Percentiles rank a stretch among this genome's conserved stretches.
Conservation (phyloP, 2,888 invertebrate genomes). For the Phalera bucephala region DNA sequence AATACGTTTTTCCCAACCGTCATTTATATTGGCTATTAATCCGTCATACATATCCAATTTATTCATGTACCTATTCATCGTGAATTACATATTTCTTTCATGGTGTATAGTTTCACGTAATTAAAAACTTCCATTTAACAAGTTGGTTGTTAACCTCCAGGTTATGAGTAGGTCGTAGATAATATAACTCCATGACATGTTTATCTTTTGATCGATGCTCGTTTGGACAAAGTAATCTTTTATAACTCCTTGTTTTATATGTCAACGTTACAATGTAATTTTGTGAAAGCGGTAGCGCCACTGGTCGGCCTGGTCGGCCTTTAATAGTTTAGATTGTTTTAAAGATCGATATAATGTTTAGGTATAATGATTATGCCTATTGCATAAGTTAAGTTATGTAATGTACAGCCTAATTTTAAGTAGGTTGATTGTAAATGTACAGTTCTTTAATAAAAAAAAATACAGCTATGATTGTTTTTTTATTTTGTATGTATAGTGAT, state of each 20-base stretch:
- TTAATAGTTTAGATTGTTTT: slow-evolving; percentile 21
- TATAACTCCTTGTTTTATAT: not conserved
- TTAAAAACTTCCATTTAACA: not conserved
- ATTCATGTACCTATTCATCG: not conserved
- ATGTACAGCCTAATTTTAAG: slow-evolving; percentile 20
- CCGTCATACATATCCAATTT: not conserved
- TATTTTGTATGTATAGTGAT: not conserved
- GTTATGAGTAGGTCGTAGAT: not conserved
- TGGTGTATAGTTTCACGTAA: not conserved
- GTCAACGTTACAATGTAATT: not conserved
- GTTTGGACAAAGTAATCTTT: not conserved
- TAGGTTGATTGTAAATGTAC: slow-evolving; percentile 31
- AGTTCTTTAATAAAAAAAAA: slow-evolving; percentile 31
- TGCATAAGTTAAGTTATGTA: slow-evolving; percentile 22
- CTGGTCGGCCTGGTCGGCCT: slow-evolving; percentile 5
- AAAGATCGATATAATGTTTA: slow-evolving; percentile 21
- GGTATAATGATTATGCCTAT: slow-evolving; percentile 25
- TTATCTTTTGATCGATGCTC: not conserved
- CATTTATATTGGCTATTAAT: not conserved
- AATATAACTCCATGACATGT: not conserved
- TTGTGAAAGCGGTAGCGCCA: slow-evolving; percentile 1
- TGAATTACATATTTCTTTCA: not conserved
- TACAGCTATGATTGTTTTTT: slow-evolving; percentile 12
- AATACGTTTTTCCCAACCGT: no score
- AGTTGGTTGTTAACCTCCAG: not conserved